A percentile compares a stretch with the other conserved stretches of the same genome.
Evolutionary conservation across 2,113 vertebrate genomes (phyloP).

Genomic region (Phodopus roborovskii): DNA sequence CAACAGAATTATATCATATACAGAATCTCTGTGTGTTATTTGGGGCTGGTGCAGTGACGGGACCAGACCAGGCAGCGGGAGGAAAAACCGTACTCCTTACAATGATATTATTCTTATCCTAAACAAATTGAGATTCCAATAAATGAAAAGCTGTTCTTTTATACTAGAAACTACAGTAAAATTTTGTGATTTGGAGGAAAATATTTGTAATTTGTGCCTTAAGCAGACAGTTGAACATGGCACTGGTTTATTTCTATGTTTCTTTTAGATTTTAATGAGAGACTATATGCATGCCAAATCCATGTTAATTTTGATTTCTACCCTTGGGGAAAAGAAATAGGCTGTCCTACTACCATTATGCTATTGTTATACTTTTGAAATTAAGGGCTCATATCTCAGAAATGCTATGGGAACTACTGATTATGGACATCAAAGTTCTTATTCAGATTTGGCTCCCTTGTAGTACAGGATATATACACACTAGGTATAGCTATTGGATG

Average conservation of each 20-base stretch:
- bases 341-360: neutral
- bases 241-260: neutral
- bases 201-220: conserved; percentile 31
- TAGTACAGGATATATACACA: conserved; percentile 54
- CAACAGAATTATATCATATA: too few relatives aligned
- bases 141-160: neutral
- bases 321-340: conserved; percentile 48
- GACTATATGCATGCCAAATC: neutral
- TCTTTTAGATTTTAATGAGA: conserved; percentile 43
- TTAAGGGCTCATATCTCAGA: conserved; percentile 43
- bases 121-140: neutral
- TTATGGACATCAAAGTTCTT: conserved; percentile 60
- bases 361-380: conserved; percentile 54
- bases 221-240: conserved; percentile 31
- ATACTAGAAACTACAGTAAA: neutral
- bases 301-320: conserved; percentile 34
- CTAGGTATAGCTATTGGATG: conserved; percentile 56
- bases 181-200: conserved; percentile 25
- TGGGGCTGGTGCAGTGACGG: too few relatives aligned
- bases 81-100: too few relatives aligned
- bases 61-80: too few relatives aligned
- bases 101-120: neutral
- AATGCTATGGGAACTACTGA: conserved; percentile 57
- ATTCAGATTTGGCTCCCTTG: conserved; percentile 61
- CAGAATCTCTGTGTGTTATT: too few relatives aligned